Evolutionary conservation across 2,888 invertebrate species (phyloP), one percentile per base, ranked within the genome.

Genomic region (Lasioglossum oenotherae): DNA sequence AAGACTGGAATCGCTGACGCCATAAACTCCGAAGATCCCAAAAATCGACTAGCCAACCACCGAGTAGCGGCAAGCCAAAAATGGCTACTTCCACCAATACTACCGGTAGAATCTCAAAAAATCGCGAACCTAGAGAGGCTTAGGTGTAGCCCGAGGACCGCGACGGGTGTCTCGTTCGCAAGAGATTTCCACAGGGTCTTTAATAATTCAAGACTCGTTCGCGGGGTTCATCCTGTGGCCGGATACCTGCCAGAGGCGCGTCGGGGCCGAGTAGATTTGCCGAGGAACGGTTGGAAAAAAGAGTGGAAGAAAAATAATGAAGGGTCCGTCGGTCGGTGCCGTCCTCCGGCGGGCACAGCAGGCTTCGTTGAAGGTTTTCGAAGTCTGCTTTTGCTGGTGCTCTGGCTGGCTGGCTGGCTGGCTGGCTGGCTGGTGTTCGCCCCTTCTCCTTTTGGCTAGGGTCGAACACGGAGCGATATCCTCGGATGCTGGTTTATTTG

Each of bases 401-500:
- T 69, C 64, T 27, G 49, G 49, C 49, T 49, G 49, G 49, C 46
- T 46, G 49, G 49, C 49, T 49, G 49, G 49, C 46, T 46, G 41
- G 41, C 14, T 46, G 49, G 49, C 53, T 53, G 53, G 53, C 53
- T 53, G 53, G 53, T 53, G 53, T 49, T 49, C 84, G 31, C 23
- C 23, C 35, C 75, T 53, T 57, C 71, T 69, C 44, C 41, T 44
- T 53, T n/a, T n/a, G 35, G 76, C 16, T 81, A 77, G 76, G 81
- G 78, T 74, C 81, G 80, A 82, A 64, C 80, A 71, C 69, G 38
- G 83, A 76, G 27, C 81, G 82, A 88, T 89, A 91, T 88, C 89
- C 87, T 87, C 81, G 87, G 87, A 79, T 88, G 87, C 84, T 85
- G 88, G 92, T 92, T 92, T 93, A 93, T 93, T 93, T 93, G 91